phyloP scores from a whole-genome alignment of 2,888 invertebrate species.

The Callinectes sapidus region DNA sequence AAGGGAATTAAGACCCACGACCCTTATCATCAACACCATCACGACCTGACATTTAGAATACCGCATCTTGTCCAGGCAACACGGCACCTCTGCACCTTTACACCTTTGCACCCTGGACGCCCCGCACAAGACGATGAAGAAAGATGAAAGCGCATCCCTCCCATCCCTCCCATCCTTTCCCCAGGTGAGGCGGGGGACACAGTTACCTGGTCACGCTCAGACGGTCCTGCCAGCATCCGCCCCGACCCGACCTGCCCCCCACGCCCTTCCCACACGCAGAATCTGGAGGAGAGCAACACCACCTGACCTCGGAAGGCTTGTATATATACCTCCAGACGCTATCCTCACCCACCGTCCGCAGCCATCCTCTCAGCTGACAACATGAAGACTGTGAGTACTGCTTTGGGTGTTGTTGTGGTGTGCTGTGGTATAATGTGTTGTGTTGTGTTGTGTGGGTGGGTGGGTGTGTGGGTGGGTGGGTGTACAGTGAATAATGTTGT shows the following conservation, averaged over 20 bases:
- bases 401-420: not conserved
- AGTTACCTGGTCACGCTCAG: constrained; percentile 36
- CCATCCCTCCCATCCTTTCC: not conserved
- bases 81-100: not conserved
- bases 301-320: not conserved
- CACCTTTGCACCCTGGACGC: not conserved
- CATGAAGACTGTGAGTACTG: not conserved
- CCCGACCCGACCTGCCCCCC: constrained; percentile 2
- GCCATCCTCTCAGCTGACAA: not conserved
- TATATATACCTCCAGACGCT: not conserved
- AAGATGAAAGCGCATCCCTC: constrained; percentile 6
- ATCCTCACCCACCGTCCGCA: not conserved
- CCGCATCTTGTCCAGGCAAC: not conserved
- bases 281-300: constrained; percentile 37
- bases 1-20: not conserved
- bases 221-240: constrained; percentile 12
- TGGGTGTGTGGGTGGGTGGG: not conserved
- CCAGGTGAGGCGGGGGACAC: not conserved
- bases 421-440: not conserved
- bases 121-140: not conserved
- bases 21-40: not conserved
- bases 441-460: not conserved
- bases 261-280: constrained; percentile 17
- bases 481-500: not conserved
- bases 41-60: constrained; percentile 29